phyloP scores from a whole-genome alignment of 2,888 invertebrate species.

The Drosophila anomalata region DNA sequence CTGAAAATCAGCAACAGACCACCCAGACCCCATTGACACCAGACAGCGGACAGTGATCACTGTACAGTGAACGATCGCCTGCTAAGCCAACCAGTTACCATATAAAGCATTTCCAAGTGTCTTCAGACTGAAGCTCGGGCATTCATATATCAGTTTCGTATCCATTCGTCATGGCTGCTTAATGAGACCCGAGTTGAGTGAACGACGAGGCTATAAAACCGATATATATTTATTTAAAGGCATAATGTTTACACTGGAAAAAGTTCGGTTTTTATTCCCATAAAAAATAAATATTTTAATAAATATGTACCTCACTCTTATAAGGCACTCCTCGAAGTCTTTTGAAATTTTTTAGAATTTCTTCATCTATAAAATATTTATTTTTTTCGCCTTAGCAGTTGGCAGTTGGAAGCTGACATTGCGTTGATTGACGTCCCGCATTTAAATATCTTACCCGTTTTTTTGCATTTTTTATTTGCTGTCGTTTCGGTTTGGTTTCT shows the following conservation, averaged over 20 bases:
- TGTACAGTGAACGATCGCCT: constrained; percentile 22
- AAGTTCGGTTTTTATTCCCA: too few relatives aligned
- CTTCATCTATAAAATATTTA: constrained; percentile 68
- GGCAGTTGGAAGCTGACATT: constrained; percentile 75
- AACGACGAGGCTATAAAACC: constrained; percentile 58
- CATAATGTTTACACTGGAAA: constrained; percentile 10
- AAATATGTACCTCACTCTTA: too few relatives aligned
- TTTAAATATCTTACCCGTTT: constrained; percentile 36
- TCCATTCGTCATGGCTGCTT: constrained; percentile 83
- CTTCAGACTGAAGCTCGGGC: constrained; percentile 31
- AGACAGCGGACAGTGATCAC: constrained; percentile 33
- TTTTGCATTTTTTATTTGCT: constrained; percentile 38
- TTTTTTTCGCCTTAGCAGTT: constrained; percentile 66
- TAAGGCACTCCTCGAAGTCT: not conserved
- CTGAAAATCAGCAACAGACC: constrained; percentile 77
- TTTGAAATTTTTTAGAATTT: constrained; percentile 52
- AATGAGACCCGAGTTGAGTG: constrained; percentile 76
- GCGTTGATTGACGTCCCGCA: constrained; percentile 71
- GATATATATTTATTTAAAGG: constrained; percentile 11
- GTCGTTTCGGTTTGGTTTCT: constrained; percentile 21
- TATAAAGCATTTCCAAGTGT: constrained; percentile 54
- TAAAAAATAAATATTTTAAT: too few relatives aligned
- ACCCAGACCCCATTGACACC: constrained; percentile 71
- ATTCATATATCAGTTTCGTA: constrained; percentile 78
- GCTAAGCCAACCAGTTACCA: constrained; percentile 63